These are phyloP conservation scores for Manduca sexta DNA, from an alignment of 1,140 invertebrate species.

Conservation along the genomic window DNA sequence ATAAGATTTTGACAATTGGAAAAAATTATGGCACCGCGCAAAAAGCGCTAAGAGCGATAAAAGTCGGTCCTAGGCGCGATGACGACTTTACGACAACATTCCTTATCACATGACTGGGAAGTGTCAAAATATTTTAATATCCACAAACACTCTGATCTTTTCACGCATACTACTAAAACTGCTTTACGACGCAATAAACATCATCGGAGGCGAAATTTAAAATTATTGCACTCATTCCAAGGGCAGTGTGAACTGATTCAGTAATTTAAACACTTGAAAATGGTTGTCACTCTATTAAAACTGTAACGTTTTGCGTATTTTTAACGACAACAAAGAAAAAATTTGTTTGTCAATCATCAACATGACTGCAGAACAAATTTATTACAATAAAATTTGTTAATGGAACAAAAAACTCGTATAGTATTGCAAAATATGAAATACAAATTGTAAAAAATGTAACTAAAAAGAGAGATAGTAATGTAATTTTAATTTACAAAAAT, in stretches of 20 bases:
- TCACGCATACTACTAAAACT: conserved; percentile 2
- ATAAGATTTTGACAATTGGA: conserved; percentile 9
- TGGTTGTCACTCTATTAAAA: too few species aligned
- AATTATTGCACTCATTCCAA: neutral
- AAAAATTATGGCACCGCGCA: conserved; percentile 11
- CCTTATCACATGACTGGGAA: conserved; percentile 20
- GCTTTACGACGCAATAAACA: conserved; percentile 7
- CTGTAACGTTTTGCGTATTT: too few species aligned
- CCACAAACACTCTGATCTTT: conserved; percentile 7
- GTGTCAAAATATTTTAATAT: conserved; percentile 36
- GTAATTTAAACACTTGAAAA: neutral
- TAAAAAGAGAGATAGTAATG: too few species aligned
- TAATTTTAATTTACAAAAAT: too few species aligned
- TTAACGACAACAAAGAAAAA: too few species aligned
- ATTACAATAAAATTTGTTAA: too few species aligned
- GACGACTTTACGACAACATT: conserved; percentile 18
- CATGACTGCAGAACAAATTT: too few species aligned
- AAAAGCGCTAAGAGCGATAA: conserved; percentile 16
- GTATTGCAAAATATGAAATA: too few species aligned
- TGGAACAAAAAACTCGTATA: too few species aligned
- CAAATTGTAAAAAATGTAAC: too few species aligned
- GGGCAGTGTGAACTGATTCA: conserved; percentile 1
- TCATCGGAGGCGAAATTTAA: neutral
- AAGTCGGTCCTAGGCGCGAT: conserved; percentile 12
- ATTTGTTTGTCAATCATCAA: too few species aligned